Evolutionary conservation across 2,797 vertebrate species (phyloP).

Genomic region (Vultur gryphus): DNA sequence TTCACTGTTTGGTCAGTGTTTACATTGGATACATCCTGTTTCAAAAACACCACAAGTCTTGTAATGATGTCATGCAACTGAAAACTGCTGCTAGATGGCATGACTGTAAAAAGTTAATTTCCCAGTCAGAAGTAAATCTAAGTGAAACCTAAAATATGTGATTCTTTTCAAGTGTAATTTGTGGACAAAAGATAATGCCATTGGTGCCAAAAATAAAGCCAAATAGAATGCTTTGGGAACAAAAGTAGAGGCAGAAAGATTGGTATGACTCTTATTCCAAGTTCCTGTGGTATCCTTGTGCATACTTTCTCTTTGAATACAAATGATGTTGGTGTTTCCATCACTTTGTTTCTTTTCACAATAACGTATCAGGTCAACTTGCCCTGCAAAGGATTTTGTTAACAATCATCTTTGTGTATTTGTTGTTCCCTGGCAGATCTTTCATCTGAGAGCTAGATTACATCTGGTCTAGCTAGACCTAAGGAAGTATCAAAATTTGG

Average conservation of each 20-base stretch:
- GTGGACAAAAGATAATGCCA: neutral
- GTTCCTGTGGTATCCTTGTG: neutral
- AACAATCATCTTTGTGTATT: neutral
- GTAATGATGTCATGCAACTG: neutral
- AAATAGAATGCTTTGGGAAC: neutral
- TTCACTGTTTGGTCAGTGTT: neutral
- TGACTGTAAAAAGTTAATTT: neutral
- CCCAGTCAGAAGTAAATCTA: neutral
- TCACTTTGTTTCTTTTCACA: neutral
- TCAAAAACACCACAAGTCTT: neutral
- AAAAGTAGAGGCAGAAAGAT: neutral
- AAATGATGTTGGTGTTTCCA: neutral
- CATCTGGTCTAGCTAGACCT: neutral
- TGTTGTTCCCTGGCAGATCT: slow-evolving; percentile 9
- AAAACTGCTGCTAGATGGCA: neutral
- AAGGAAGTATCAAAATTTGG: neutral
- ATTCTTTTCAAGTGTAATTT: neutral
- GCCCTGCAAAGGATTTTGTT: slow-evolving; percentile 1
- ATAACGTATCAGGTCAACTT: neutral
- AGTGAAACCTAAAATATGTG: neutral
- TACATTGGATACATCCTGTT: neutral
- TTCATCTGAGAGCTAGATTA: neutral
- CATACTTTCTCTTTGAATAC: neutral
- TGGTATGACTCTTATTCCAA: neutral
- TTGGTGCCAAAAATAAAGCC: neutral